Conservation (phyloP, 2,113 vertebrate genomes). For the Takifugu bimaculatus region DNA sequence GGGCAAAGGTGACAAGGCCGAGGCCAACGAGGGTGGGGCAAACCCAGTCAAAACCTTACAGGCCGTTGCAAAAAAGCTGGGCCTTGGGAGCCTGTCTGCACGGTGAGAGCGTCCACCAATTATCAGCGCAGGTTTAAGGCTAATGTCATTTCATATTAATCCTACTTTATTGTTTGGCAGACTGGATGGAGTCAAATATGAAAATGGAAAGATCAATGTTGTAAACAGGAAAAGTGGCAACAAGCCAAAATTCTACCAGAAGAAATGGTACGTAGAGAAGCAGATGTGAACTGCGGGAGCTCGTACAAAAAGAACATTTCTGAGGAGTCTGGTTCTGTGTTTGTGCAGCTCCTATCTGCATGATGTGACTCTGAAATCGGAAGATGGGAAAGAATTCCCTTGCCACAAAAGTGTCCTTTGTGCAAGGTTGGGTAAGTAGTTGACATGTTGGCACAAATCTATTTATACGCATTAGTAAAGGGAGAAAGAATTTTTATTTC, state of each 20-base stretch:
- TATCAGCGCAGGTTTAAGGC: neutral
- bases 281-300: neutral
- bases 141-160: neutral
- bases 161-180: slow-evolving; percentile 60
- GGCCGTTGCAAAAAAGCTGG: slow-evolving; percentile 85
- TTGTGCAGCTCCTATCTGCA: slow-evolving; percentile 82
- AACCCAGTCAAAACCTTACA: slow-evolving; percentile 89
- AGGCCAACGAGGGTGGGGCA: slow-evolving; percentile 61
- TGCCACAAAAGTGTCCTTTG: slow-evolving; percentile 97
- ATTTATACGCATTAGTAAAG: neutral
- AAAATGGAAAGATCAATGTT: slow-evolving; percentile 85
- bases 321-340: neutral
- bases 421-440: slow-evolving; percentile 87
- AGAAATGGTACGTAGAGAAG: slow-evolving; percentile 80
- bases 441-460: neutral
- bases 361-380: slow-evolving; percentile 90
- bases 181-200: slow-evolving; percentile 87
- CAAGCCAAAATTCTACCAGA: slow-evolving; percentile 82
- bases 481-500: neutral
- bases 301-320: neutral
- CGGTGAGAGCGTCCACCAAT: slow-evolving; percentile 74
- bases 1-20: slow-evolving; percentile 69
- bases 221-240: slow-evolving; percentile 81
- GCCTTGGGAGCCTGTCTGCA: slow-evolving; percentile 81
- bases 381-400: slow-evolving; percentile 91